Conservation (phyloP, 2,888 invertebrate genomes). For the Orthonychiurus folsomi region DNA sequence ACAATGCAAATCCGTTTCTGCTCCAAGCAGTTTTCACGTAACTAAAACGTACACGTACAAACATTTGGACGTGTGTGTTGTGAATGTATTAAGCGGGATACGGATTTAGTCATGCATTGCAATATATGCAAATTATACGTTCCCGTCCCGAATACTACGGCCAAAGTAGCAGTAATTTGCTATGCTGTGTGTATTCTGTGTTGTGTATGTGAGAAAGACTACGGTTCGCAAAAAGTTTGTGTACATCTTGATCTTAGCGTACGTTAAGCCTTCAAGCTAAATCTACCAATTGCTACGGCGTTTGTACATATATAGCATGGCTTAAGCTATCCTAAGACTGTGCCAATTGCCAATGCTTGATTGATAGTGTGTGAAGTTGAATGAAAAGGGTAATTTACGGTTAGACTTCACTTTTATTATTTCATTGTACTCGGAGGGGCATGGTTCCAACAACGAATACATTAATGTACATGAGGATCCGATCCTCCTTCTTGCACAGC, state of each 20-base stretch:
- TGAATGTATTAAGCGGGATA: not conserved
- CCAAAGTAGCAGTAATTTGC: not conserved
- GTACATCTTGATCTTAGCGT: too few species aligned
- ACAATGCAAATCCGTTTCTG: not conserved
- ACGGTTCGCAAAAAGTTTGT: too few species aligned
- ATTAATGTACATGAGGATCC: too few species aligned
- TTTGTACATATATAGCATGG: not conserved
- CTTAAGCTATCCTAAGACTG: not conserved
- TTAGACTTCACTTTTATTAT: not conserved
- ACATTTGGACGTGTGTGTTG: not conserved
- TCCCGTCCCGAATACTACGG: not conserved
- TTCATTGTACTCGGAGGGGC: not conserved
- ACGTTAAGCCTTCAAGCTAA: too few species aligned
- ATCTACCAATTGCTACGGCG: too few species aligned
- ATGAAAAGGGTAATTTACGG: conserved; percentile 1
- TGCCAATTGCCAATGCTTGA: not conserved
- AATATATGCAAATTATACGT: not conserved
- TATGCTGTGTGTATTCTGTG: not conserved
- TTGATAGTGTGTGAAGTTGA: not conserved
- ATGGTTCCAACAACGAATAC: too few species aligned
- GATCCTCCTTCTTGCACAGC: too few species aligned
- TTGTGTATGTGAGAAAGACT: not conserved
- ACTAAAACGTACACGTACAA: not conserved
- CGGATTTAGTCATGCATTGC: not conserved
- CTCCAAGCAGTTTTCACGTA: not conserved